A percentile compares a stretch with the other conserved stretches of the same genome.
Evolutionary conservation across 2,113 vertebrate species (phyloP).

Genomic region (Octodon degus): DNA sequence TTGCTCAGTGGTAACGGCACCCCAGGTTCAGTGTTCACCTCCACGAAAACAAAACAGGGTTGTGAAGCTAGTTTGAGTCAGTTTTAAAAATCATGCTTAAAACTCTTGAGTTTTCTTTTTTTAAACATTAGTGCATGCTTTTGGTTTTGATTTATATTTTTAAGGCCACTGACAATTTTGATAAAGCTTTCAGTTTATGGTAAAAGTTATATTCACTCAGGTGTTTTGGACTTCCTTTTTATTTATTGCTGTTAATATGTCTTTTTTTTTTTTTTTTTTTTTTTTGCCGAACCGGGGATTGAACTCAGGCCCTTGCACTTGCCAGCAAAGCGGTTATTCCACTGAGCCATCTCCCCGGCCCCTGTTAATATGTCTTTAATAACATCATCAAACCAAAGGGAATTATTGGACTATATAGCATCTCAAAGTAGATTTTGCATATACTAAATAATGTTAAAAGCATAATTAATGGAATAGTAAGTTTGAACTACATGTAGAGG

Average conservation of each 20-base stretch:
- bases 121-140: constrained; percentile 46
- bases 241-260: constrained; percentile 47
- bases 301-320: no score
- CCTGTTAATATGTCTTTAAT: constrained; percentile 27
- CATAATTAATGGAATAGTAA: neutral
- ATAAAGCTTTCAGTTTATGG: constrained; percentile 36
- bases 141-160: constrained; percentile 31
- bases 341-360: no score
- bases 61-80: constrained; percentile 45
- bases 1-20: neutral
- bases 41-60: neutral
- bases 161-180: neutral
- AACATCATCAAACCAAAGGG: constrained; percentile 34
- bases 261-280: no score
- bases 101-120: constrained; percentile 26
- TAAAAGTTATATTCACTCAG: neutral
- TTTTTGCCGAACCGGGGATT: no score
- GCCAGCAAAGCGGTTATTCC: no score
- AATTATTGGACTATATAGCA: neutral
- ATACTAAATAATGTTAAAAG: constrained; percentile 45
- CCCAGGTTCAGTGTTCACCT: neutral
- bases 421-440: neutral
- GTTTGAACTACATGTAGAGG: constrained; percentile 29
- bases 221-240: constrained; percentile 23
- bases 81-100: constrained; percentile 46